A percentile compares a stretch with the other conserved stretches of the same genome.
Evolutionary conservation across 2,797 vertebrate genomes (phyloP).

Genomic region (Cheirogaleus major): DNA sequence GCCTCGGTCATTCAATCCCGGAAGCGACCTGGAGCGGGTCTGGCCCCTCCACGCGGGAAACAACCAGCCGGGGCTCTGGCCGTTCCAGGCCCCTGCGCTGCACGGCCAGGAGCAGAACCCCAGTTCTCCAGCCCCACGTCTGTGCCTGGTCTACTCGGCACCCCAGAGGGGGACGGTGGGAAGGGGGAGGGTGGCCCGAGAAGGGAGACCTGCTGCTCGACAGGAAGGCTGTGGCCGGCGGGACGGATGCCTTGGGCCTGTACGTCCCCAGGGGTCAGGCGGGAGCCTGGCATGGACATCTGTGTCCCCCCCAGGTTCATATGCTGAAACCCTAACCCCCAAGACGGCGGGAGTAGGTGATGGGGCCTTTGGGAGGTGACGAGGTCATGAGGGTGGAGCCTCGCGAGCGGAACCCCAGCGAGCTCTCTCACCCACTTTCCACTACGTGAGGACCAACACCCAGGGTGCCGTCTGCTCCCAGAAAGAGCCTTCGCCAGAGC

Average conservation of each 20-base stretch:
- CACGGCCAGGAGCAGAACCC: neutral
- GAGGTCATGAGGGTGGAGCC: neutral
- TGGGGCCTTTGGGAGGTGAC: neutral
- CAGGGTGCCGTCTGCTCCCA: neutral
- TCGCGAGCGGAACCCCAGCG: too few relatives aligned
- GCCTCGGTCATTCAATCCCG: neutral
- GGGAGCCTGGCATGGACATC: too few relatives aligned
- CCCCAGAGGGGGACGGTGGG: neutral
- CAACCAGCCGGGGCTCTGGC: too few relatives aligned
- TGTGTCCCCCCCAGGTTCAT: neutral
- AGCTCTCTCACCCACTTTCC: neutral
- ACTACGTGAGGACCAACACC: neutral
- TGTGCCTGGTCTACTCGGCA: neutral
- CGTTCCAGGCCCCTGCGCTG: rapidly evolving
- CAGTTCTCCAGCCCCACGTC: neutral
- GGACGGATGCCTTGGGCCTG: neutral
- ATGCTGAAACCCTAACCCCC: neutral
- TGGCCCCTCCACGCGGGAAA: neutral
- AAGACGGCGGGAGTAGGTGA: neutral
- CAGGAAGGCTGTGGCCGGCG: neutral
- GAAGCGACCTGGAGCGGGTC: neutral
- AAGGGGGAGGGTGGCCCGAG: too few relatives aligned
- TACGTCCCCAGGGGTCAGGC: neutral
- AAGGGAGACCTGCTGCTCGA: too few relatives aligned
- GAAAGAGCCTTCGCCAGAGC: neutral